Evolutionary conservation across 2,797 vertebrate species (phyloP).

Genomic region (Zalophus californianus): DNA sequence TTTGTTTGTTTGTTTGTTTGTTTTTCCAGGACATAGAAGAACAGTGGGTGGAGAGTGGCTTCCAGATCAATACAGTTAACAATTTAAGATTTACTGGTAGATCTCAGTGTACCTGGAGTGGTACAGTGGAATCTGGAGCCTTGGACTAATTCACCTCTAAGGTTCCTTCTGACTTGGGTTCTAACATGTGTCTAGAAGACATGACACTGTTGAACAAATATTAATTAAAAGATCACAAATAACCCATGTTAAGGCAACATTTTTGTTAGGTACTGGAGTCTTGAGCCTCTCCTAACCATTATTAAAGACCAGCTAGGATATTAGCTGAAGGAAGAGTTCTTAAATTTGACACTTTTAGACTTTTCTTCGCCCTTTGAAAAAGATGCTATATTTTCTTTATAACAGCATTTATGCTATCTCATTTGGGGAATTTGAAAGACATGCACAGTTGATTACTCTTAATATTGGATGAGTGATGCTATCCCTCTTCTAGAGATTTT

Average conservation of each 20-base stretch:
- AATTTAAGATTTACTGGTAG: neutral
- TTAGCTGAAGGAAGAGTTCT: constrained; percentile 55
- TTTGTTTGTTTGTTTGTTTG: neutral
- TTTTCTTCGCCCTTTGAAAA: constrained; percentile 48
- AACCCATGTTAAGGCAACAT: constrained; percentile 42
- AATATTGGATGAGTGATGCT: constrained; percentile 51
- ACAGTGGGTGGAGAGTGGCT: neutral
- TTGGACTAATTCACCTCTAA: constrained; percentile 43
- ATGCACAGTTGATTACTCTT: constrained; percentile 48
- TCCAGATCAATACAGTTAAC: constrained; percentile 35
- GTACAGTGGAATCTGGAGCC: neutral
- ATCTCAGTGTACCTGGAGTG: neutral
- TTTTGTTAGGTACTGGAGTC: constrained; percentile 31
- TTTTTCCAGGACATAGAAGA: neutral
- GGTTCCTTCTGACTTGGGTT: constrained; percentile 44
- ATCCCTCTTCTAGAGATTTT: constrained; percentile 56
- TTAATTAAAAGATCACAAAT: constrained; percentile 51
- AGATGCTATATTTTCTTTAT: constrained; percentile 24
- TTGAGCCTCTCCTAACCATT: neutral
- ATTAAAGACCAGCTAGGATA: constrained; percentile 18
- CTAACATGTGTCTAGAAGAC: constrained; percentile 12
- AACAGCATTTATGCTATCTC: constrained; percentile 49
- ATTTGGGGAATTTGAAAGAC: constrained; percentile 54
- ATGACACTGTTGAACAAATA: constrained; percentile 38
- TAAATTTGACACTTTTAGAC: constrained; percentile 23